Percentiles rank a stretch among this genome's conserved stretches.
Conservation (phyloP, 2,113 vertebrate species). For the Struthidea cinerea region DNA sequence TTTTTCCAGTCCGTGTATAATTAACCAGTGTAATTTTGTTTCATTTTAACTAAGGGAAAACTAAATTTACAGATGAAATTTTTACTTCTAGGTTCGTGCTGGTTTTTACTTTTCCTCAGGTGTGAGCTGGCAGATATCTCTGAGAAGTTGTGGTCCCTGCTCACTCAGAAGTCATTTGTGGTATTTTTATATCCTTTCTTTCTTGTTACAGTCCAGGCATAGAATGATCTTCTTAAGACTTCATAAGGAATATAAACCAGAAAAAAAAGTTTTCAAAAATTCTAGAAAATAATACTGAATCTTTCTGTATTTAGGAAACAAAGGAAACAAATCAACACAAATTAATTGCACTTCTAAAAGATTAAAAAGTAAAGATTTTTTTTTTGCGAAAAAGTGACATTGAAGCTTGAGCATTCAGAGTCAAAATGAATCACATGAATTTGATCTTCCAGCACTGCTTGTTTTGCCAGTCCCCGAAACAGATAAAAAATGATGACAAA, state of each 20-base stretch:
- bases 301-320: background rate
- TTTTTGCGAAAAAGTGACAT: background rate
- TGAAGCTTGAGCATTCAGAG: background rate
- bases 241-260: background rate
- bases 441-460: background rate
- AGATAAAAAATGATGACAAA: background rate
- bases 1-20: background rate
- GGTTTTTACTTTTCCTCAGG: background rate
- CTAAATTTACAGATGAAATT: background rate
- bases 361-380: background rate
- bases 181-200: background rate
- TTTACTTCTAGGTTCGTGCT: background rate
- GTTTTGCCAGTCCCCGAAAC: background rate
- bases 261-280: background rate
- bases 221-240: background rate
- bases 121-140: background rate
- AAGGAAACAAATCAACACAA: background rate
- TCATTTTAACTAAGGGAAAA: background rate
- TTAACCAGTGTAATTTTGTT: background rate
- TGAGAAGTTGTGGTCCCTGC: background rate
- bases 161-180: background rate
- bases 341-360: background rate
- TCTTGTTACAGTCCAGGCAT: background rate
- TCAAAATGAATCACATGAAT: background rate
- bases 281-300: background rate